Base-by-base conservation (phyloP, 1,140 invertebrate genomes). In the Spodoptera litura region DNA sequence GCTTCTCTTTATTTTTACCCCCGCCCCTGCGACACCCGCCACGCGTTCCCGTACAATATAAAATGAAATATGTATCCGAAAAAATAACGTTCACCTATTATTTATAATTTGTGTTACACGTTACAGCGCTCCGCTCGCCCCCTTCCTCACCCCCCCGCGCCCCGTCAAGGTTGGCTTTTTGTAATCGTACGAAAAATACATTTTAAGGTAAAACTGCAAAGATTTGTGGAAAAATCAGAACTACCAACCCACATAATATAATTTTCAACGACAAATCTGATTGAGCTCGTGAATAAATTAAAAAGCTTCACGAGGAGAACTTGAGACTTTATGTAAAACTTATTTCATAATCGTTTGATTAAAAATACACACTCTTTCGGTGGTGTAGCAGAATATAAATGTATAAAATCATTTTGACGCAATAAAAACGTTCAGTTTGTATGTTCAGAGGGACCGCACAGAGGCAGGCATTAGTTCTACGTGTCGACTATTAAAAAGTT, bases 11-110 rank as follows among this genome's bases (percentile, higher is more conserved):
- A 95, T 95, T 94, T 94, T 93, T 92, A 93, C 89, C 89, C 88
- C 87, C 86, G 81, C 86, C 89, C 87, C 89, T 84, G 86, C 84
- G 88, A 88, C 87, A 83, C 89, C 87, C 78, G 58, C 85, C 73
- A 68, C 78, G 86, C 89, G 83, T 87, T 91, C 88, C 86, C 87
- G 85, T 92, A 93, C 91, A 92, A 93, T 93, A 93, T 93, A 94
- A 94, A 94, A 94, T 94, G 93, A 95, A 94, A 94, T 93, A 95
- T 95, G 93, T 95, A 94, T 94, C 93, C 87, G 88, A 88, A 93
- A 89, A 94, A 94, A 93, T 93, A 94, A 94, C 89, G 90, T 90
- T 91, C 89, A 85, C 89, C 91, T 95, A 94, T 94, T 94, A 94
- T 95, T 94, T 94, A 94, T 94, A 92, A 94, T 94, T 93, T 94